A percentile compares a stretch with the other conserved stretches of the same genome.
These are phyloP conservation scores for Cheilosia pagana DNA, from an alignment of 2,888 invertebrate genomes.

Conservation along the genomic window DNA sequence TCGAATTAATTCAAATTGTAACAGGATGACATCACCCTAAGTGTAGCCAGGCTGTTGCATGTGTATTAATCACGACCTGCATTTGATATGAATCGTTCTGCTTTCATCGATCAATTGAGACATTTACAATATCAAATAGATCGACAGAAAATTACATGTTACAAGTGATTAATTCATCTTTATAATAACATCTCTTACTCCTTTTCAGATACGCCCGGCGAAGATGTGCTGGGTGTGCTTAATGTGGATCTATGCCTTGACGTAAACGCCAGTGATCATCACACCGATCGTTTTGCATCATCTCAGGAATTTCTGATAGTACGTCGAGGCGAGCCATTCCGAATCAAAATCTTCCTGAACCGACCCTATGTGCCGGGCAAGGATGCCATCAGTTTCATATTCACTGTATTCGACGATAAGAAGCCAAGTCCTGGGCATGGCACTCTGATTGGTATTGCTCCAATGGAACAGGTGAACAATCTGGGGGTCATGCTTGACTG, in stretches of 20 bases:
- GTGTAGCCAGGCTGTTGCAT: slow-evolving; percentile 27
- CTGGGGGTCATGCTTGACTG: slow-evolving; percentile 87
- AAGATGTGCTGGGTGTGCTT: slow-evolving; percentile 88
- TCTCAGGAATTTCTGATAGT: slow-evolving; percentile 87
- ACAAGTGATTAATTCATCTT: slow-evolving; percentile 46
- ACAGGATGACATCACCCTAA: slow-evolving; percentile 50
- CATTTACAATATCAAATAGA: slow-evolving; percentile 17
- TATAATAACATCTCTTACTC: slow-evolving; percentile 49
- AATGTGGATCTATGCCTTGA: slow-evolving; percentile 89
- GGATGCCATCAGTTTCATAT: slow-evolving; percentile 93
- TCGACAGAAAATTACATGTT: slow-evolving; percentile 29
- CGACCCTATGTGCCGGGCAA: slow-evolving; percentile 89
- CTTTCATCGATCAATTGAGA: slow-evolving; percentile 36
- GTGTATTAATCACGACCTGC: slow-evolving; percentile 26
- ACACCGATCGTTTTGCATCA: slow-evolving; percentile 90
- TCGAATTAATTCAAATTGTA: slow-evolving; percentile 44
- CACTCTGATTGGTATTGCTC: slow-evolving; percentile 89
- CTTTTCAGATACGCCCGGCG: slow-evolving; percentile 83
- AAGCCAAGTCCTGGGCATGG: slow-evolving; percentile 92
- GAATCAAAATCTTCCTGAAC: slow-evolving; percentile 87
- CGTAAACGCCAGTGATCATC: slow-evolving; percentile 90
- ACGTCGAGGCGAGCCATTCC: slow-evolving; percentile 92
- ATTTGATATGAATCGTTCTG: slow-evolving; percentile 35
- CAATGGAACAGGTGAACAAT: slow-evolving; percentile 87
- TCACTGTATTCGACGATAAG: slow-evolving; percentile 90